Evolutionary conservation across 2,113 vertebrate genomes (phyloP), one percentile per base, ranked within the genome.

Genomic region (Tupaia tana): DNA sequence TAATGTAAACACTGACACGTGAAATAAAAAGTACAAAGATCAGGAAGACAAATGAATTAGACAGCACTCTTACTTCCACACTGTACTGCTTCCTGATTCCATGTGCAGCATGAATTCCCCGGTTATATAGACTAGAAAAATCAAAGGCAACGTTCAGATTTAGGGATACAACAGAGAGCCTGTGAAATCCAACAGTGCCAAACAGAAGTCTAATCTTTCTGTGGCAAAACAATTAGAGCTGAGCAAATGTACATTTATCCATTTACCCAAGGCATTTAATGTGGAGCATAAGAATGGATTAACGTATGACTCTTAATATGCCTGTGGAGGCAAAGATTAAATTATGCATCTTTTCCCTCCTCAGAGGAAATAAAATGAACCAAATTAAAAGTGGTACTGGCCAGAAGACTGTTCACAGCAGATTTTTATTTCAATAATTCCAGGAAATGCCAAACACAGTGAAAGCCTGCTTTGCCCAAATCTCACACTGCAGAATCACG

Each of bases 81-180:
- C 16, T 74, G 25, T 15, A 54, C 59, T 70, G 70, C 11, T n/a
- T 94, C 92, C 93, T 83, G 19, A 63, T 64, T 71, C 22, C 34
- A 91, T 64, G n/a, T 22, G 86, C 54, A 89, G 84, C 66, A 94
- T 31, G 43, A 94, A 89, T 89, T 80, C 89, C 71, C 59, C 63
- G 77, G 14, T 34, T 89, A 59, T 59, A 70, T 19, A 34, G 14
- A 64, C 0, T 29, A 59, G 64, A 61, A 78, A 84, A 77, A 71
- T 27, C 85, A 95, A 97, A 91, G 81, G 29, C 74, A 97, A 90
- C 27, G 81, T 56, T 81, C 79, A 64, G 89, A 88, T 93, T 85
- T 85, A 74, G 3, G 18, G 71, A 71, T 78, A 84, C 8, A 63
- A 29, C 73, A 95, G 20, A 91, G 63, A 94, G 86, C 64, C n/a